phyloP scores from a whole-genome alignment of 2,888 invertebrate genomes.

The Ferdinandea cuprea region DNA sequence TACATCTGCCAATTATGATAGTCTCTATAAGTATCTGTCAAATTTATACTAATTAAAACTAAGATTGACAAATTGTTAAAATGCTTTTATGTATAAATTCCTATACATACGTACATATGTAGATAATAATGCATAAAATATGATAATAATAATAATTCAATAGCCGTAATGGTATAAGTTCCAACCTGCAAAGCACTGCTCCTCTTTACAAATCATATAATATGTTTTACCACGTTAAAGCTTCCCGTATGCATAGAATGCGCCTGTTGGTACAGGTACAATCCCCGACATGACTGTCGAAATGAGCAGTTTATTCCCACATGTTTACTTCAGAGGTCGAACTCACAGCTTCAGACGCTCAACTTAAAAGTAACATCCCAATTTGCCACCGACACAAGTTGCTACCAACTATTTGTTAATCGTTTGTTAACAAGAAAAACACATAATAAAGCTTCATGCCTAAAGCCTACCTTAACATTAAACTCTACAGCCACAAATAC shows the following conservation, averaged over 20 bases:
- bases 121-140: too few species aligned
- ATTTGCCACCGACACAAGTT: slow-evolving; percentile 65
- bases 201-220: slow-evolving; percentile 8
- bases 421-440: slow-evolving; percentile 53
- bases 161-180: too few species aligned
- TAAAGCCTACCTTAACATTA: slow-evolving; percentile 82
- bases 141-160: too few species aligned
- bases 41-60: slow-evolving; percentile 5
- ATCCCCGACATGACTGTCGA: slow-evolving; percentile 43
- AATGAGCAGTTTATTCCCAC: slow-evolving; percentile 58
- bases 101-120: slow-evolving; percentile 36
- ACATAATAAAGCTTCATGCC: slow-evolving; percentile 50
- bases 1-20: slow-evolving; percentile 20
- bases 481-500: slow-evolving; percentile 76
- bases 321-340: slow-evolving; percentile 59
- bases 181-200: too few species aligned
- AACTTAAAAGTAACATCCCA: slow-evolving; percentile 63
- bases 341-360: slow-evolving; percentile 56
- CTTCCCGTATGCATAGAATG: slow-evolving; percentile 6
- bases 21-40: slow-evolving; percentile 24
- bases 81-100: slow-evolving; percentile 36
- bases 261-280: slow-evolving; percentile 56
- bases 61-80: slow-evolving; percentile 54
- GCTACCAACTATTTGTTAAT: slow-evolving; percentile 53
- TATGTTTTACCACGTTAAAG: slow-evolving; percentile 26